Evolutionary conservation across 2,888 invertebrate species (phyloP), one percentile per base, ranked within the genome.

Genomic region (Lasioglossum morio): DNA sequence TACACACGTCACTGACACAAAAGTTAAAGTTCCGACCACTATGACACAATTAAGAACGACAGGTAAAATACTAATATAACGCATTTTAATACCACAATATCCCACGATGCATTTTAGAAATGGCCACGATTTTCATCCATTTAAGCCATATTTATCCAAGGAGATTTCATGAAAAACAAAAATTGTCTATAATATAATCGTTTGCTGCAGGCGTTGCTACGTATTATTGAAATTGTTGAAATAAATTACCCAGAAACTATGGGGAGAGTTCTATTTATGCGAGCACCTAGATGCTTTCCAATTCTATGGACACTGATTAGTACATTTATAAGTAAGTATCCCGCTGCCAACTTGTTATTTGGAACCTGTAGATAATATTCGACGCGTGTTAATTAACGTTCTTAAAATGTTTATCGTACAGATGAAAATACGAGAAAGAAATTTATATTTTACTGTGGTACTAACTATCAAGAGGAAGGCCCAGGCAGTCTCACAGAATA

Each of bases 241-340:
- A 98, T 98, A 72, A 98, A 99, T 95, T 99, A 99, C 95, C 99
- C 99, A 0, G 99, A 99, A 96, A 99, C 99, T 16, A 98, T 99
- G 97, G 98, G 98, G 2, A 96, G 98, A 60, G 98, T 99, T 86
- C 96, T 99, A 82, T 98, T 99, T 82, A 98, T 99, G 72, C 96
- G 99, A 72, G 99, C 99, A 19, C 99, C 99, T 0, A 96, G 99
- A 87, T 98, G 99, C 75, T 99, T 99, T 95, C 99, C 99, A 7
- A 98, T 99, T 81, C 96, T 99, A 60, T 99, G 99, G 99, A 99
- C 99, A 0, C 97, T 99, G 82, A 98, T 99, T 88, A 98, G 98
- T 95, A 98, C 99, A 2, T 99, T 99, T 95, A 99, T 99, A 92
- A 97, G 98, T 98, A 94, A 95, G 95, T 0, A 27, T 12, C 2